phyloP scores from a whole-genome alignment of 2,888 invertebrate genomes.

The Meandrusa payeni region DNA sequence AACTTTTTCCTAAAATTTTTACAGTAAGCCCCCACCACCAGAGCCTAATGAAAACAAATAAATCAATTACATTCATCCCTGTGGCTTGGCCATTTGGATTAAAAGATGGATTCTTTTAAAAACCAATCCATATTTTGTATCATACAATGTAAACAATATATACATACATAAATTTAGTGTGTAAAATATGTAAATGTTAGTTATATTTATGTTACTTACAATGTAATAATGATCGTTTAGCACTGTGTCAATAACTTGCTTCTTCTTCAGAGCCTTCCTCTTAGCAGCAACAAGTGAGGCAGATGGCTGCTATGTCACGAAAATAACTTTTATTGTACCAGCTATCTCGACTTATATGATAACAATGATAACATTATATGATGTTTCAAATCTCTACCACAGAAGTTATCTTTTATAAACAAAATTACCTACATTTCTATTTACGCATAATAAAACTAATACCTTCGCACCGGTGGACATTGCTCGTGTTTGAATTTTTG shows the following conservation, averaged over 20 bases:
- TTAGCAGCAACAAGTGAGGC: conserved; percentile 84
- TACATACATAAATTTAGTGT: too few species aligned
- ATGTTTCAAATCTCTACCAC: neutral
- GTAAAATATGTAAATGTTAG: too few species aligned
- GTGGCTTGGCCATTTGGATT: too few species aligned
- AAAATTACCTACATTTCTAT: conserved; percentile 9
- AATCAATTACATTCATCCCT: too few species aligned
- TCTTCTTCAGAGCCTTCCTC: conserved; percentile 82
- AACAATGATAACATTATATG: conserved; percentile 12
- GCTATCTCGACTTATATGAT: conserved; percentile 8
- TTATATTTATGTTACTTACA: conserved; percentile 59
- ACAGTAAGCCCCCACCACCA: too few species aligned
- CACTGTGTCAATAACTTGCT: conserved; percentile 63
- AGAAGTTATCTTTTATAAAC: conserved; percentile 1
- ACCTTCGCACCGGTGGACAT: conserved; percentile 78
- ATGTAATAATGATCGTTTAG: conserved; percentile 85
- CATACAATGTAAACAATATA: too few species aligned
- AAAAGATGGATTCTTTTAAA: too few species aligned
- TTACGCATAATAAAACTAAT: conserved; percentile 19
- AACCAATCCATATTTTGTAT: too few species aligned
- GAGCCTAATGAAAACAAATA: too few species aligned
- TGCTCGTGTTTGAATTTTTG: conserved; percentile 83
- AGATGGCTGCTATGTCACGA: conserved; percentile 57
- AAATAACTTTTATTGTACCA: conserved; percentile 15
- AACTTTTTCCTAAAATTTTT: too few species aligned